Evolutionary conservation across 2,888 invertebrate genomes (phyloP).

Genomic region (Ellobium chinense): DNA sequence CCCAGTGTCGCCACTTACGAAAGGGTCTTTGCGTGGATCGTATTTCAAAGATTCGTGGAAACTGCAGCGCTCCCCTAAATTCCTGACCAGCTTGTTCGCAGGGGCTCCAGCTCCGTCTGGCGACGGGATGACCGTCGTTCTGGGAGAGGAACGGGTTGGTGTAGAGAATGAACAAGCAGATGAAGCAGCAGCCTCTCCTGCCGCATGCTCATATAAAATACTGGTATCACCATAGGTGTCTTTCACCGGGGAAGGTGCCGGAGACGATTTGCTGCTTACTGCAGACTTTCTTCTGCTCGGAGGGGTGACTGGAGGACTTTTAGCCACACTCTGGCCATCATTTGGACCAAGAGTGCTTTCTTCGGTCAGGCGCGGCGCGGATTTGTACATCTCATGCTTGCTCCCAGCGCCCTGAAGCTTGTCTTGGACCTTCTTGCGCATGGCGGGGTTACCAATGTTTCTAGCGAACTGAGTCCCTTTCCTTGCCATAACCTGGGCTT

Average conservation of each 20-base stretch:
- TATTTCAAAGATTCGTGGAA: constrained; percentile 7
- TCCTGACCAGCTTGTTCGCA: not conserved
- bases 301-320: not conserved
- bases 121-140: not conserved
- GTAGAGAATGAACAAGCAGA: no score
- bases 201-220: not conserved
- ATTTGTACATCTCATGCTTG: not conserved
- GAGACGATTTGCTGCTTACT: not conserved
- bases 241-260: not conserved
- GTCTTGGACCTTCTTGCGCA: constrained; percentile 8
- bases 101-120: no score
- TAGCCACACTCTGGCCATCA: not conserved
- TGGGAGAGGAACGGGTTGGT: not conserved
- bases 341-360: no score
- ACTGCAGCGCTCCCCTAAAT: not conserved
- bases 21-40: not conserved
- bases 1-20: not conserved
- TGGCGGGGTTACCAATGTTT: constrained; percentile 32
- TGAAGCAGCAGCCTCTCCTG: no score
- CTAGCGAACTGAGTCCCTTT: constrained; percentile 9
- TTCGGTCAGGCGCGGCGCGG: not conserved
- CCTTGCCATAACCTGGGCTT: not conserved
- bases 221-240: not conserved
- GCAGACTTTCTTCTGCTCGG: not conserved
- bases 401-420: not conserved